These are phyloP conservation scores for Amazona vittata DNA, from an alignment of 2,113 vertebrate genomes.

Conservation along the genomic window DNA sequence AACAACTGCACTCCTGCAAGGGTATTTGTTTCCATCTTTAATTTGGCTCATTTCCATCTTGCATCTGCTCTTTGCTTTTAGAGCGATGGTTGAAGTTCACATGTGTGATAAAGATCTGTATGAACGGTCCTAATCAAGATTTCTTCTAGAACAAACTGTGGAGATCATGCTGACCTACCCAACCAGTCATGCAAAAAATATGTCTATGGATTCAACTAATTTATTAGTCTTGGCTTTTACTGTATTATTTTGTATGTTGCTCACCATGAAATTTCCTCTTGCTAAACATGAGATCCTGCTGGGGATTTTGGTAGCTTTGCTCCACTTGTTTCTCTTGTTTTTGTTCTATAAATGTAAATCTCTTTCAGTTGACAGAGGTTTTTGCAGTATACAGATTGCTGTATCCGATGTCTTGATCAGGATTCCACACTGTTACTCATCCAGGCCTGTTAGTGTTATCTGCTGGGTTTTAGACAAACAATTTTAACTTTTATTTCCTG, in stretches of 20 bases:
- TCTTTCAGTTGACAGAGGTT: neutral
- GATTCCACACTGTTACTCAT: neutral
- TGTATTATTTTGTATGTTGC: slow-evolving; percentile 6
- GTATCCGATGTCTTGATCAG: neutral
- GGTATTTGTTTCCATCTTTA: slow-evolving; percentile 48
- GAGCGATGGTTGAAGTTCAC: neutral
- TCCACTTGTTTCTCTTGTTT: neutral
- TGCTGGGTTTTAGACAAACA: slow-evolving; percentile 15
- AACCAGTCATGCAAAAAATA: slow-evolving; percentile 27
- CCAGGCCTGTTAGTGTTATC: slow-evolving; percentile 36
- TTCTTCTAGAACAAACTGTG: slow-evolving; percentile 49
- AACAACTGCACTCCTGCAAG: neutral
- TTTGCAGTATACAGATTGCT: neutral
- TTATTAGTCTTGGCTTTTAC: slow-evolving; percentile 53
- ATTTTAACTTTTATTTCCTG: slow-evolving; percentile 61
- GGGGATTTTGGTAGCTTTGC: slow-evolving; percentile 30
- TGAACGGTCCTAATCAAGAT: neutral
- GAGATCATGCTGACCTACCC: neutral
- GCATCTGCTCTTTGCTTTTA: slow-evolving; percentile 50
- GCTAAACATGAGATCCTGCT: slow-evolving; percentile 30
- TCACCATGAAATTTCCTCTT: neutral
- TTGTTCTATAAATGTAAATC: neutral
- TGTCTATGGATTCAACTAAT: slow-evolving; percentile 19
- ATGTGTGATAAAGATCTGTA: slow-evolving; percentile 54
- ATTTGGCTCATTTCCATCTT: slow-evolving; percentile 36